Evolutionary conservation across 1,140 invertebrate genomes (phyloP).

Genomic region (Aphis craccivora): DNA sequence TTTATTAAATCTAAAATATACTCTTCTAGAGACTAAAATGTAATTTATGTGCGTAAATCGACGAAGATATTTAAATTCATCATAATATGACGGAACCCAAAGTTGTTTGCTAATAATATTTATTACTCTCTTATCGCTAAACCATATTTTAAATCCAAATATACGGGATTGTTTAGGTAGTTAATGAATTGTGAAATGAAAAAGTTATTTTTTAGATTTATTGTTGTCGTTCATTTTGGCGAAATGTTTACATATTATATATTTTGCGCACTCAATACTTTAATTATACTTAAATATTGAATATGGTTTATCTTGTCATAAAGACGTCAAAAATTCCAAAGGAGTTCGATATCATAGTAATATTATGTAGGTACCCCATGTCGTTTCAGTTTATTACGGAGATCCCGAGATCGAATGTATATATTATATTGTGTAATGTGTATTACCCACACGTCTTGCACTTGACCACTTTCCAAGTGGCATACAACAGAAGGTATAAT

Average conservation of each 20-base stretch:
- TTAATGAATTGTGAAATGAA: no score
- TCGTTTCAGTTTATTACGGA: neutral
- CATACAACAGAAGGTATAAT: neutral
- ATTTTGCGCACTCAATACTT: neutral
- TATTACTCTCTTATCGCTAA: neutral
- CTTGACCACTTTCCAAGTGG: neutral
- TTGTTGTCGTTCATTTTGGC: neutral
- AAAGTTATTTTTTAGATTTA: neutral
- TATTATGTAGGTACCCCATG: neutral
- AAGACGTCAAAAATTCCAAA: neutral
- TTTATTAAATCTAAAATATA: neutral
- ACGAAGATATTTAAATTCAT: neutral
- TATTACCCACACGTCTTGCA: no score
- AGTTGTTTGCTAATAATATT: neutral
- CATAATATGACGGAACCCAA: neutral
- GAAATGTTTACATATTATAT: neutral
- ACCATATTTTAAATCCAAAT: neutral
- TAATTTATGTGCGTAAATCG: no score
- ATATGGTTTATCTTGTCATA: neutral
- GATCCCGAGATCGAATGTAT: neutral
- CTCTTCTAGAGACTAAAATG: no score
- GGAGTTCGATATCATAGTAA: neutral
- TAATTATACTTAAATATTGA: neutral
- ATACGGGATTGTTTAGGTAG: neutral
- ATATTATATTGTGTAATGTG: neutral